Conservation (phyloP, 1,140 invertebrate genomes). For the Mactra quadrangularis region DNA sequence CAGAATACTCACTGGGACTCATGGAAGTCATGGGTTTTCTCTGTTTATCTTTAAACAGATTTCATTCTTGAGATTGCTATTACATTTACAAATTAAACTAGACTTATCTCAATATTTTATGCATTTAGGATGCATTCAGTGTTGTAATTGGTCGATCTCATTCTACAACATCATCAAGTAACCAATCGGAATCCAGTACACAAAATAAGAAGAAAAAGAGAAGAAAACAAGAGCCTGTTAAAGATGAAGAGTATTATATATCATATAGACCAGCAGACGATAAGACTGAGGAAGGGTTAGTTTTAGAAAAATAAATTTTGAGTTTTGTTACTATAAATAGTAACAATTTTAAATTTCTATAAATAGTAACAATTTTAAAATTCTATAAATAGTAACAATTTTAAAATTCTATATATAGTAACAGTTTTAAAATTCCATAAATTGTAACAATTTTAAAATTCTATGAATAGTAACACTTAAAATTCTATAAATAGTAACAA, state of each 20-base stretch:
- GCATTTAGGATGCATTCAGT: slow-evolving; percentile 66
- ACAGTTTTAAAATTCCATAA: too few species aligned
- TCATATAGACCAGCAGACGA: slow-evolving; percentile 93
- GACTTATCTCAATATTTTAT: not conserved
- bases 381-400: too few species aligned
- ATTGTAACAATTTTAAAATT: too few species aligned
- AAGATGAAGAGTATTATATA: slow-evolving; percentile 92
- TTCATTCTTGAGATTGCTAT: not conserved
- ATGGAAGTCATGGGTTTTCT: too few species aligned
- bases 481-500: too few species aligned
- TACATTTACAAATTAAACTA: not conserved
- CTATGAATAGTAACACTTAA: too few species aligned
- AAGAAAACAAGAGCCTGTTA: slow-evolving; percentile 63
- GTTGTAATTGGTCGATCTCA: slow-evolving; percentile 65
- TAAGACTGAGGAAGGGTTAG: slow-evolving; percentile 95
- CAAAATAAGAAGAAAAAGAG: slow-evolving; percentile 50
- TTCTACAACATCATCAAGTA: slow-evolving; percentile 10
- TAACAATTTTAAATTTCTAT: not conserved
- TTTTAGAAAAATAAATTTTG: slow-evolving; percentile 78
- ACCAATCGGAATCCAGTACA: slow-evolving; percentile 28
- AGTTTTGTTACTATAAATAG: not conserved
- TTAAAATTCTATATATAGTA: too few species aligned
- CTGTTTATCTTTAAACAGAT: not conserved
- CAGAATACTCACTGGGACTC: too few species aligned
- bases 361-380: too few species aligned